These are phyloP conservation scores for Exephanes ischioxanthus DNA, from an alignment of 2,888 invertebrate genomes.

Conservation along the genomic window DNA sequence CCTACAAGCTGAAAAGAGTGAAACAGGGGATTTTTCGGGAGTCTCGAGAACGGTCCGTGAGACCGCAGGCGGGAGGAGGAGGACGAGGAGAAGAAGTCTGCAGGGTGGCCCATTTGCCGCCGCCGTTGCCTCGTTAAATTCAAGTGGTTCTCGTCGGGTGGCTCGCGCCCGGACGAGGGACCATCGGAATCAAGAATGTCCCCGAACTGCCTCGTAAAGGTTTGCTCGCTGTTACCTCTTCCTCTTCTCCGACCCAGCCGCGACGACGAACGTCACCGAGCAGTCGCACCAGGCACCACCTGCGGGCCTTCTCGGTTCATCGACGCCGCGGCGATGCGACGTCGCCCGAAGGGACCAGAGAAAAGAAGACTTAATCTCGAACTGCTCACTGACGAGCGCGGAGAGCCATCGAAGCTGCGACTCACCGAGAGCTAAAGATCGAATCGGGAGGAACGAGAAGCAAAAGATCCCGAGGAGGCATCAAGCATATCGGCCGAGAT, in stretches of 20 bases:
- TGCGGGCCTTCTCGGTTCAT: slow-evolving; percentile 64
- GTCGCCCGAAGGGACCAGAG: slow-evolving; percentile 53
- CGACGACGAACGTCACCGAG: slow-evolving; percentile 53
- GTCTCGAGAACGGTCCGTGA: slow-evolving; percentile 48
- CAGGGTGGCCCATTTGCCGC: slow-evolving; percentile 80
- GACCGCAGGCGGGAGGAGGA: slow-evolving; percentile 38
- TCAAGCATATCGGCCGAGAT: background rate
- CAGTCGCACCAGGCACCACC: slow-evolving; percentile 60
- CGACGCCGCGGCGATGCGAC: slow-evolving; percentile 46
- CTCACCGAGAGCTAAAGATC: slow-evolving; percentile 24
- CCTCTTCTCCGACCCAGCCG: slow-evolving; percentile 27
- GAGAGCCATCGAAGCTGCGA: background rate
- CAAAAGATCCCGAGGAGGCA: background rate
- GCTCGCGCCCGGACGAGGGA: slow-evolving; percentile 70
- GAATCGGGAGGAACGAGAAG: slow-evolving; percentile 26
- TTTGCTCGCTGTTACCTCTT: slow-evolving; percentile 61
- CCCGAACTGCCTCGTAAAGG: slow-evolving; percentile 81
- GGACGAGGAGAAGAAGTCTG: slow-evolving; percentile 43
- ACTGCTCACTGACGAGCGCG: slow-evolving; percentile 67
- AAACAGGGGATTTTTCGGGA: slow-evolving; percentile 49
- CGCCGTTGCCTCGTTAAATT: slow-evolving; percentile 79
- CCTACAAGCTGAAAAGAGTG: slow-evolving; percentile 26
- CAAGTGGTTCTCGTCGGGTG: slow-evolving; percentile 79
- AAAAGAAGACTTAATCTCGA: slow-evolving; percentile 75
- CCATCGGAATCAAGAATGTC: slow-evolving; percentile 82